Evolutionary conservation across 2,888 invertebrate genomes (phyloP), one percentile per base, ranked within the genome.

Genomic region (Nomada goodeniana): DNA sequence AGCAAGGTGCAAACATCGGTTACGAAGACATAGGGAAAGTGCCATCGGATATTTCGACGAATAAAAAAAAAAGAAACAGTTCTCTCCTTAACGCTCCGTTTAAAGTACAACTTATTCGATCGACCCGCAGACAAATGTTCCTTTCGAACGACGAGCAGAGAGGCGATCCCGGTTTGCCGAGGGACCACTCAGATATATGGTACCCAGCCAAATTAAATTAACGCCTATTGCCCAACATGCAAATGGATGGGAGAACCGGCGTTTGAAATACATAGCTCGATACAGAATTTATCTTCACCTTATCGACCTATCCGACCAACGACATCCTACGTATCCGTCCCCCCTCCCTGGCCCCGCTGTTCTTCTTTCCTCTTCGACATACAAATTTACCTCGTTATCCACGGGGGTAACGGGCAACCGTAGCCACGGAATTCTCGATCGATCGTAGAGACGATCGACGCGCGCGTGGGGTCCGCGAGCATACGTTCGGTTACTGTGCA

Each of bases 381-480:
- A 83, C 83, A 86, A 86, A 86, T 88, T 88, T 76, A 83, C 64
- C 86, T 86, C 78, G 88, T 88, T 86, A 88, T 75, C 80, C 86
- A 65, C 74, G 67, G 23, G 23, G 23, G 50, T 42, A 63, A 64
- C 78, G 83, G 67, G 76, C 65, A 76, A 76, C 72, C 67, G 72
- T 29, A 42, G 72, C 78, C 71, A 64, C 74, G 76, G 84, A 80
- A 77, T 80, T 77, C 76, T 74, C 80, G 84, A 85, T 82, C 81
- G 85, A 84, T 81, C 81, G 77, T 78, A 63, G 64, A 74, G 55
- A 61, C 68, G n/a, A 11, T 26, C 23, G 18, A 18, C 42, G 72
- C 80, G 69, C 80, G 77, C 85, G 88, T 88, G 88, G 69, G 85
- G 83, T 83, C 82, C 65, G 26, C 20, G 20, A 44, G 23, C 44